phyloP scores from a whole-genome alignment of 2,113 vertebrate genomes.

The Brachyhypopomus gauderio region DNA sequence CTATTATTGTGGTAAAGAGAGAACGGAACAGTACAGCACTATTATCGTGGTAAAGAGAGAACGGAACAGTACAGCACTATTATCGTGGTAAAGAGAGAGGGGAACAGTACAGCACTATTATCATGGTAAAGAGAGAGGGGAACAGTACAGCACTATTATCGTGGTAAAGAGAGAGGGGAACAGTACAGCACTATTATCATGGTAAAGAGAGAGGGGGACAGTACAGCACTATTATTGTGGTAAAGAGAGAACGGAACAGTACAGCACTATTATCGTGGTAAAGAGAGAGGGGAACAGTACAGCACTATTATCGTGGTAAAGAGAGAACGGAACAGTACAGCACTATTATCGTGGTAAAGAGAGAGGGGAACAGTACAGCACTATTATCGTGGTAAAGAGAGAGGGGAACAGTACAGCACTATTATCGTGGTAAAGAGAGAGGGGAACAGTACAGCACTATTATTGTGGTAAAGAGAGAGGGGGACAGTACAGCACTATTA shows the following conservation, averaged over 20 bases:
- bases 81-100: constrained; percentile 39
- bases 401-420: constrained; percentile 43
- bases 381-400: constrained; percentile 31
- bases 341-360: constrained; percentile 42
- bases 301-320: constrained; percentile 19
- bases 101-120: constrained; percentile 46
- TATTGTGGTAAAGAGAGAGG: constrained; percentile 40
- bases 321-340: constrained; percentile 40
- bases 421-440: constrained; percentile 33
- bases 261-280: constrained; percentile 43
- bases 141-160: no score
- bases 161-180: constrained; percentile 45
- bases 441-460: no score
- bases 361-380: not conserved
- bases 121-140: constrained; percentile 8
- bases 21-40: constrained; percentile 43
- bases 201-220: not conserved
- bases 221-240: not conserved
- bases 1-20: constrained; percentile 32
- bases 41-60: constrained; percentile 33
- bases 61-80: no score
- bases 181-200: constrained; percentile 43
- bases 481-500: constrained; percentile 46
- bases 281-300: not conserved
- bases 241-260: constrained; percentile 46